phyloP scores from a whole-genome alignment of 2,888 invertebrate genomes.

The Chymomyza fuscimana region DNA sequence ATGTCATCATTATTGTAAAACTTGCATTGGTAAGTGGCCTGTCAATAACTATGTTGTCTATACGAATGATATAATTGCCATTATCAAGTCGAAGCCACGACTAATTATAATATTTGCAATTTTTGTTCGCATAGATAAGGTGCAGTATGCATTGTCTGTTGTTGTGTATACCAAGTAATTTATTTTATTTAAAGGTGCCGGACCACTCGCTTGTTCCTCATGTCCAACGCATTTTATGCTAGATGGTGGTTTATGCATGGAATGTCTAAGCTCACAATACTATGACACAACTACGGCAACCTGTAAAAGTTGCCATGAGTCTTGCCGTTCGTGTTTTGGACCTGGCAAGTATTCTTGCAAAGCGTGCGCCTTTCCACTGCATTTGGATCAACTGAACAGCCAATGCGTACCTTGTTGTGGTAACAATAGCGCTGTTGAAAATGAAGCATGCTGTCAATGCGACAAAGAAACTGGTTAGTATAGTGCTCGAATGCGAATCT shows the following conservation, averaged over 20 bases:
- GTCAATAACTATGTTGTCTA: neutral
- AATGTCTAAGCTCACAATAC: conserved; percentile 87
- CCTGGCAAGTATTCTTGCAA: conserved; percentile 86
- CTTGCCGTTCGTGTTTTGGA: conserved; percentile 86
- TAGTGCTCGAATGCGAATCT: no score
- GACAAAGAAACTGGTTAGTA: conserved; percentile 84
- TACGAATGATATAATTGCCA: no score
- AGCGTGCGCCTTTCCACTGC: conserved; percentile 84
- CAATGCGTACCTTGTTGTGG: conserved; percentile 88
- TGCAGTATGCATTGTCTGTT: no score
- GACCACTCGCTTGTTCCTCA: conserved; percentile 87
- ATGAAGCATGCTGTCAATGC: conserved; percentile 85
- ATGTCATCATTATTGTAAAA: conserved; percentile 93
- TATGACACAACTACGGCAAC: conserved; percentile 85
- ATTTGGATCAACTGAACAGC: conserved; percentile 86
- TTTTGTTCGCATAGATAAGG: no score
- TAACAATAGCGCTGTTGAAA: conserved; percentile 79
- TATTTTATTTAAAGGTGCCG: conserved; percentile 81
- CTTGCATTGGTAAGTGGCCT: conserved; percentile 86
- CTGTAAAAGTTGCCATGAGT: conserved; percentile 84
- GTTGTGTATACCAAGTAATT: neutral
- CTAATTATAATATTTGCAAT: no score
- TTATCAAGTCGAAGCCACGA: no score
- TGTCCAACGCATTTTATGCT: conserved; percentile 87
- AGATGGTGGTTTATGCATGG: conserved; percentile 87